Conservation (phyloP, 2,113 vertebrate genomes). For the Stercorarius parasiticus region DNA sequence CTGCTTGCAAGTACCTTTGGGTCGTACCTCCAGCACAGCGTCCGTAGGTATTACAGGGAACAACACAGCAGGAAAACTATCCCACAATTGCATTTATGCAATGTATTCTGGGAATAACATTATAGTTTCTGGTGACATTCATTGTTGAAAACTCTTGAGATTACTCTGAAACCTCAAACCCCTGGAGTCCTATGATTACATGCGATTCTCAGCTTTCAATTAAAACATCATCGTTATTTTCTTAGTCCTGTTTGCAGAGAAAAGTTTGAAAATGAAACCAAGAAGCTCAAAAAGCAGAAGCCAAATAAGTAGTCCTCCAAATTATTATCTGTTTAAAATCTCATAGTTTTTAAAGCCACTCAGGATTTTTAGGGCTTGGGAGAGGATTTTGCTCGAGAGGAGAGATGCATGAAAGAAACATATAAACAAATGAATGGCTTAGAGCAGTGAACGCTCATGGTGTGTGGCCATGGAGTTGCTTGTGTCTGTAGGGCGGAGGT, state of each 20-base stretch:
- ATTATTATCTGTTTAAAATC: not conserved
- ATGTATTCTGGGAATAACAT: not conserved
- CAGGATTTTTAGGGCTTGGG: not conserved
- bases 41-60: not conserved
- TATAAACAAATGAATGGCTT: not conserved
- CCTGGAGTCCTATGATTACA: not conserved
- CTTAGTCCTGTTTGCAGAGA: not conserved
- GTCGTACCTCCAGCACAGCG: not conserved
- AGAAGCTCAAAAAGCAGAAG: not conserved
- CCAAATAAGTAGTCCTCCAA: not conserved
- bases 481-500: not conserved
- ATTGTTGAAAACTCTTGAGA: not conserved
- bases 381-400: not conserved
- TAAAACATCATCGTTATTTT: not conserved
- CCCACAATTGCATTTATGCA: not conserved
- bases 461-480: not conserved
- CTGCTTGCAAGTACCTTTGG: not conserved
- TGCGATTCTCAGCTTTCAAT: constrained; percentile 6
- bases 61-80: not conserved
- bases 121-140: constrained; percentile 8
- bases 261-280: not conserved
- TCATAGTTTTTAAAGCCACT: not conserved
- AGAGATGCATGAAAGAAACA: not conserved
- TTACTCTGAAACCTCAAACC: constrained; percentile 30
- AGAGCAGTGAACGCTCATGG: rapidly evolving